phyloP scores from a whole-genome alignment of 2,888 invertebrate species.

The Nemurella pictetii region DNA sequence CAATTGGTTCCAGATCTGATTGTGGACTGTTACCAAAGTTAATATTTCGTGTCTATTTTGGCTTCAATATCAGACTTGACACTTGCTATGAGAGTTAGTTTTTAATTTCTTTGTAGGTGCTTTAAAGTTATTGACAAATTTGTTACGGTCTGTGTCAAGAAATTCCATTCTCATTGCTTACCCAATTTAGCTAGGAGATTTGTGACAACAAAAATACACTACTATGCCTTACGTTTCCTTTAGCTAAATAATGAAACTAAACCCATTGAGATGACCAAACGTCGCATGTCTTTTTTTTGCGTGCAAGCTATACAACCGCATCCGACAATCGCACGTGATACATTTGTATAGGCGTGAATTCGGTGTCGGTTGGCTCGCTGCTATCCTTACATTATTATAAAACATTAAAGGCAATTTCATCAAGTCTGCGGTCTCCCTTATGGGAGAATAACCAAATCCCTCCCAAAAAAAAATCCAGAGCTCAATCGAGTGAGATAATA shows the following conservation, averaged over 20 bases:
- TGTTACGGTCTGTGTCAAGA: no score
- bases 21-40: not conserved
- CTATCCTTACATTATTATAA: not conserved
- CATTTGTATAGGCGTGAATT: not conserved
- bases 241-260: not conserved
- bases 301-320: not conserved
- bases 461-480: not conserved
- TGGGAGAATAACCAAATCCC: not conserved
- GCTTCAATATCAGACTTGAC: no score
- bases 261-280: not conserved
- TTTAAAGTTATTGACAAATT: no score
- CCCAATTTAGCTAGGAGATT: no score
- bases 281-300: not conserved
- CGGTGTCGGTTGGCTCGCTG: not conserved
- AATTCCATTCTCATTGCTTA: no score
- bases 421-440: constrained; percentile 21
- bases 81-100: no score
- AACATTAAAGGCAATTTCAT: constrained; percentile 32
- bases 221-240: not conserved
- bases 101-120: no score
- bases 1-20: not conserved
- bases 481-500: not conserved
- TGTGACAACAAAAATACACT: no score
- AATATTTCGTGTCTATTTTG: not conserved
- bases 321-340: not conserved